Base-by-base conservation (phyloP, 2,113 vertebrate species). In the Saccopteryx bilineata region DNA sequence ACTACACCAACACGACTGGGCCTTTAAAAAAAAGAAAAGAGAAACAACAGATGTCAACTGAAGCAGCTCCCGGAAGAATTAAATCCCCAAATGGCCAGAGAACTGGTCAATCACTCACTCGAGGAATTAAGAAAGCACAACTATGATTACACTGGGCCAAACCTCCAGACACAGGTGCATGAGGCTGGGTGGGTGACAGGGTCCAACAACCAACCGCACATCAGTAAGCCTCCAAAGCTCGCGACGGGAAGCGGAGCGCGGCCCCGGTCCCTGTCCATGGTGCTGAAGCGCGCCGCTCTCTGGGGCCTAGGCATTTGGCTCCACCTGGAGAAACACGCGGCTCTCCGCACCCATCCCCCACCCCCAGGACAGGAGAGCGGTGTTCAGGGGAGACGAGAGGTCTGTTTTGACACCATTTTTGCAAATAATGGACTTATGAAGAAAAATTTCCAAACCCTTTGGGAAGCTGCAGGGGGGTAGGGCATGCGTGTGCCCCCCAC, bases 181-280 rank as follows among this genome's bases (percentile, higher is more conserved):
- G 33, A 60, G 74, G 28, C 5, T 23, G 89, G 33, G 56, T 0
- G 0, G 31, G 17, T 0, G 7, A 14, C 39, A 2, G 58, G 71
- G 17, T 14, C 74, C 28, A 10, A 6, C 24, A 13, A 31, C 1
- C 24, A 13, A 31, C 1, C 0, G 18, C 39, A 72, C 48, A 2
- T 33, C 7, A 2, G 46, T 1, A 5, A 5, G 54, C 0, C 9
- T 79, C 33, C 52, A 3, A 39, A 46, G 21, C 15, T 14, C 66
- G 66, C 54, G 4, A 5, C 5, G 10, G 39, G 69, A 71, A 19
- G 9, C 63, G 31, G 39, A 7, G 8, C 10, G 26, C 0, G 52
- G 7, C 2, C 28, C 14, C 3, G 0, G 28, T 1, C 48, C 5
- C 84, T 68, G 84, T 85, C 96, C 60, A 0, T 5, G 71, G 75